Conservation (phyloP, 2,113 vertebrate genomes). For the Sporophila hypoxantha region DNA sequence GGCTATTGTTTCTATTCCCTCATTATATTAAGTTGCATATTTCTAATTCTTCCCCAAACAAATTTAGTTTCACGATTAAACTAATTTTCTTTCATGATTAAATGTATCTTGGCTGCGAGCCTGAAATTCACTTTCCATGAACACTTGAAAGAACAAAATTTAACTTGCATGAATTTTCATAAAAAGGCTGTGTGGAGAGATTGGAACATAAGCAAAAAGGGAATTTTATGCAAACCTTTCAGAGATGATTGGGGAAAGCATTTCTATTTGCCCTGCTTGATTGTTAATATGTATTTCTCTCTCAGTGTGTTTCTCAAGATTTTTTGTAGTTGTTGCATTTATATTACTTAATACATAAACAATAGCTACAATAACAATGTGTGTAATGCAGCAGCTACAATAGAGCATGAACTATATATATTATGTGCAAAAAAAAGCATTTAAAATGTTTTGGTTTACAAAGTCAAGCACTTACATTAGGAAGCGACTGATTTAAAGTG, state of each 20-base stretch:
- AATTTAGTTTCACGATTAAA: constrained; percentile 6
- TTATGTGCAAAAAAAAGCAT: background rate
- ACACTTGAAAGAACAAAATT: constrained; percentile 41
- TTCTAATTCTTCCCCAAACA: constrained; percentile 37
- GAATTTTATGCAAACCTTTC: constrained; percentile 24
- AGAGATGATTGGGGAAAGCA: background rate
- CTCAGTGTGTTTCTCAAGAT: background rate
- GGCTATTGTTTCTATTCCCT: background rate
- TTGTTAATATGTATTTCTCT: constrained; percentile 16
- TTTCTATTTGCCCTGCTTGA: constrained; percentile 8
- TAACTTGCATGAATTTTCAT: constrained; percentile 44
- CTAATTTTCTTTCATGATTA: constrained; percentile 48
- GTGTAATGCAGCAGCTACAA: background rate
- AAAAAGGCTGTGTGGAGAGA: constrained; percentile 4
- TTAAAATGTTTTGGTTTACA: background rate
- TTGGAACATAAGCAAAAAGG: constrained; percentile 12
- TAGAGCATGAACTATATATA: constrained; percentile 2
- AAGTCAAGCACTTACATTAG: background rate
- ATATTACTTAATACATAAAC: constrained; percentile 22
- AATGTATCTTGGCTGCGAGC: constrained; percentile 35
- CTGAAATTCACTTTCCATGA: constrained; percentile 48
- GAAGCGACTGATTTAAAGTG: background rate
- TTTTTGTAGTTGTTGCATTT: constrained; percentile 30
- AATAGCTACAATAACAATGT: constrained; percentile 3
- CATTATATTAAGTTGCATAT: constrained; percentile 8